Conservation (phyloP, 2,797 vertebrate genomes). For the Mus caroli region DNA sequence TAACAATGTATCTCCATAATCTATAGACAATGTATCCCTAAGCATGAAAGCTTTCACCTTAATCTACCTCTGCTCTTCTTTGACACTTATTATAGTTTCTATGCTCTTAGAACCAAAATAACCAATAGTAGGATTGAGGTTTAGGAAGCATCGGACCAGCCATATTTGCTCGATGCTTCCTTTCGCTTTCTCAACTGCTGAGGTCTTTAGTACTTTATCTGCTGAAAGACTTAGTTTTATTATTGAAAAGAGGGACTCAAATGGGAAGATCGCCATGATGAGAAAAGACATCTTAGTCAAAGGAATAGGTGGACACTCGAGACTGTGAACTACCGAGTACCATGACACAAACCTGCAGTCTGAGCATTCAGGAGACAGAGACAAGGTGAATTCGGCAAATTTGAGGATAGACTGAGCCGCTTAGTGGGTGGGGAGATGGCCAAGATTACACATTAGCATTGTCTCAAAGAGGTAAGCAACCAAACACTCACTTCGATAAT, state of each 20-base stretch:
- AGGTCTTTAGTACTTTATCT: neutral
- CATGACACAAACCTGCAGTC: neutral
- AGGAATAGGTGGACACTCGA: neutral
- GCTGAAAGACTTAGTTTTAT: neutral
- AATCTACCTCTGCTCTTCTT: neutral
- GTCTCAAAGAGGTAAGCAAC: neutral
- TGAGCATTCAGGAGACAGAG: neutral
- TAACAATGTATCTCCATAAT: neutral
- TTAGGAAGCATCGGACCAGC: neutral
- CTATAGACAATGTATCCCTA: neutral
- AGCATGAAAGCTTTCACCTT: slow-evolving; percentile 14
- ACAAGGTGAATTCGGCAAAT: neutral
- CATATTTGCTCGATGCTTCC: neutral
- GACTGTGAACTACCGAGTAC: neutral
- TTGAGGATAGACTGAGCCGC: neutral
- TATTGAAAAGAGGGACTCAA: neutral
- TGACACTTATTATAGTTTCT: neutral
- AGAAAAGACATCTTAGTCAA: neutral
- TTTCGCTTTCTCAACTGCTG: neutral
- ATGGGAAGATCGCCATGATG: neutral
- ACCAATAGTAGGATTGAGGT: neutral
- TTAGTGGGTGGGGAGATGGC: neutral
- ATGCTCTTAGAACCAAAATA: neutral
- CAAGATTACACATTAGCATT: neutral
- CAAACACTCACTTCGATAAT: neutral